Evolutionary conservation across 1,140 invertebrate genomes (phyloP).

Genomic region (Pomacea maculata): DNA sequence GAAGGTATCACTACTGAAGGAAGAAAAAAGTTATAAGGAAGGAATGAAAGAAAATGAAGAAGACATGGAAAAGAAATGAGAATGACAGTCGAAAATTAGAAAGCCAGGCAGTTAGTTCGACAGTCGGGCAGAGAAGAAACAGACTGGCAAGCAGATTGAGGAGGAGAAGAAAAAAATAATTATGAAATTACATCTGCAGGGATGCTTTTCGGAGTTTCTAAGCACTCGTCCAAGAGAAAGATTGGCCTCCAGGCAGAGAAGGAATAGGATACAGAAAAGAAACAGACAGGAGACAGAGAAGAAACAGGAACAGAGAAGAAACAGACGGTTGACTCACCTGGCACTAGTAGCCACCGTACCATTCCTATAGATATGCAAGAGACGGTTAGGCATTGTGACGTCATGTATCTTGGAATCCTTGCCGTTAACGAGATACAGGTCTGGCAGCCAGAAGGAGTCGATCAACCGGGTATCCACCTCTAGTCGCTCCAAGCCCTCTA

Average conservation of each 20-base stretch:
- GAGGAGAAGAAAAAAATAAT: neutral
- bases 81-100: neutral
- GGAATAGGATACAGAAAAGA: neutral
- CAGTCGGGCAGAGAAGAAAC: neutral
- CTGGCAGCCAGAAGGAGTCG: slow-evolving; percentile 76
- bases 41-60: neutral
- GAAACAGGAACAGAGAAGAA: neutral
- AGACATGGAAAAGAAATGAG: neutral
- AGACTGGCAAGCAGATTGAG: neutral
- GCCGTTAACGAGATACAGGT: slow-evolving; percentile 76
- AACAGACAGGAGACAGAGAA: neutral
- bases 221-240: neutral
- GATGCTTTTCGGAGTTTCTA: neutral
- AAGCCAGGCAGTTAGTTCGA: neutral
- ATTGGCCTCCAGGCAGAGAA: neutral
- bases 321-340: slow-evolving; percentile 24
- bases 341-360: slow-evolving; percentile 72
- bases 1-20: too few relatives aligned
- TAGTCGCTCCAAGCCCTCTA: slow-evolving; percentile 4
- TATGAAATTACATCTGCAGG: neutral
- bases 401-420: slow-evolving; percentile 67
- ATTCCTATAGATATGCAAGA: slow-evolving; percentile 72
- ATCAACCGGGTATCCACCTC: slow-evolving; percentile 82
- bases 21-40: neutral
- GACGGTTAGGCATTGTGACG: slow-evolving; percentile 71